phyloP scores from a whole-genome alignment of 1,140 invertebrate genomes.

The Apocrypta bakeri region DNA sequence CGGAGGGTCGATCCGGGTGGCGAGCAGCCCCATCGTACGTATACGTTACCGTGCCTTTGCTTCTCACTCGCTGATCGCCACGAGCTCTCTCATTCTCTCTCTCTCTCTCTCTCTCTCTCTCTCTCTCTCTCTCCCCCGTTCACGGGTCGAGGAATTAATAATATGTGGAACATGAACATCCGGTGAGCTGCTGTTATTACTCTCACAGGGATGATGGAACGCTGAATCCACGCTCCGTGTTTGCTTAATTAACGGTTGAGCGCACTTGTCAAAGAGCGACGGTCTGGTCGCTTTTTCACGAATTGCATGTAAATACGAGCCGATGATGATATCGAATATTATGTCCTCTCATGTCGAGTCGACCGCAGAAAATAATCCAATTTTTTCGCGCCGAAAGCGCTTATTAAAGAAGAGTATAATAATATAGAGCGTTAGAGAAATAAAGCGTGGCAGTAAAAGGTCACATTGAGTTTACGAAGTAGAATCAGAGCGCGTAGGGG shows the following conservation, averaged over 20 bases:
- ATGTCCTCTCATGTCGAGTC: too few species aligned
- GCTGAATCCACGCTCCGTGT: neutral
- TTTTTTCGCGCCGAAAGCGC: neutral
- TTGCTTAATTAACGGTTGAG: neutral
- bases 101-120: too few species aligned
- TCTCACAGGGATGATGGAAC: neutral
- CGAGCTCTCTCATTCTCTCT: neutral
- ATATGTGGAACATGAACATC: conserved; percentile 20
- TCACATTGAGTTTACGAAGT: conserved; percentile 47
- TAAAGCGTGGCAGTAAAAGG: neutral
- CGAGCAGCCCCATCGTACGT: conserved; percentile 2
- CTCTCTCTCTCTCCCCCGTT: too few species aligned
- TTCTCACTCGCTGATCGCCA: conserved; percentile 2
- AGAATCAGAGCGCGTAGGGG: conserved; percentile 21
- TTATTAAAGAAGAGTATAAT: neutral
- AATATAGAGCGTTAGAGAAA: neutral
- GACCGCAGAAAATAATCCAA: too few species aligned
- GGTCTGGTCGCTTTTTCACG: neutral
- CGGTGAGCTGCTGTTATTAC: neutral
- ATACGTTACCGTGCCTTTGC: neutral
- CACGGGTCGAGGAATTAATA: conserved; percentile 16
- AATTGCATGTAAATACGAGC: neutral
- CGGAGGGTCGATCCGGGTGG: conserved; percentile 55
- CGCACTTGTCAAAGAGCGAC: neutral
- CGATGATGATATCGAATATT: too few species aligned